Evolutionary conservation across 2,888 invertebrate species (phyloP).

Genomic region (Metalampra italica): DNA sequence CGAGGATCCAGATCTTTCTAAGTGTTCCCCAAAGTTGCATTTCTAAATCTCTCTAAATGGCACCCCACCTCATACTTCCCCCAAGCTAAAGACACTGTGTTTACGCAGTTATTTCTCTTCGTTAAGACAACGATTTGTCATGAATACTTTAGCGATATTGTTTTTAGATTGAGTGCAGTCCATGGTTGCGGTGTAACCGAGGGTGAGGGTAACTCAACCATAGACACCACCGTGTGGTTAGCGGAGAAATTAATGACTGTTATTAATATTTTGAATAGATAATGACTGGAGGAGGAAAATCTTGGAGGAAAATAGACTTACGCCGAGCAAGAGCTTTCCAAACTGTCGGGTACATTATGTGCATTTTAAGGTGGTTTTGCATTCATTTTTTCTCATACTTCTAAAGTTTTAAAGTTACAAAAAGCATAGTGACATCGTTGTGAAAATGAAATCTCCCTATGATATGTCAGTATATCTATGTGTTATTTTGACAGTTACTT

Average conservation of each 20-base stretch:
- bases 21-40: not conserved
- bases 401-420: too few species aligned
- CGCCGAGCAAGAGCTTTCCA: too few species aligned
- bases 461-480: too few species aligned
- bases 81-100: slow-evolving; percentile 63
- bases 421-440: too few species aligned
- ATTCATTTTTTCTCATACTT: too few species aligned
- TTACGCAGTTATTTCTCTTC: slow-evolving; percentile 75
- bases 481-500: too few species aligned
- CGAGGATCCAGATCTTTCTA: not conserved
- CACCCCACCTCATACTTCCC: slow-evolving; percentile 31
- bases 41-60: slow-evolving; percentile 20
- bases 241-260: slow-evolving; percentile 18
- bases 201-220: slow-evolving; percentile 30
- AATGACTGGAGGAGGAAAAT: not conserved
- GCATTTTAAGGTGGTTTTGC: too few species aligned
- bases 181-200: slow-evolving; percentile 23
- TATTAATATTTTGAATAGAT: slow-evolving; percentile 14
- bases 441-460: too few species aligned
- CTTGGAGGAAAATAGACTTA: too few species aligned
- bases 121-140: slow-evolving; percentile 74
- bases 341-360: too few species aligned
- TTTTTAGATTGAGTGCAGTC: slow-evolving; percentile 71
- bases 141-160: slow-evolving; percentile 77
- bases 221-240: slow-evolving; percentile 5